Evolutionary conservation across 1,140 invertebrate species (phyloP), one percentile per base, ranked within the genome.

Genomic region (Lamellibrachia luymesi): DNA sequence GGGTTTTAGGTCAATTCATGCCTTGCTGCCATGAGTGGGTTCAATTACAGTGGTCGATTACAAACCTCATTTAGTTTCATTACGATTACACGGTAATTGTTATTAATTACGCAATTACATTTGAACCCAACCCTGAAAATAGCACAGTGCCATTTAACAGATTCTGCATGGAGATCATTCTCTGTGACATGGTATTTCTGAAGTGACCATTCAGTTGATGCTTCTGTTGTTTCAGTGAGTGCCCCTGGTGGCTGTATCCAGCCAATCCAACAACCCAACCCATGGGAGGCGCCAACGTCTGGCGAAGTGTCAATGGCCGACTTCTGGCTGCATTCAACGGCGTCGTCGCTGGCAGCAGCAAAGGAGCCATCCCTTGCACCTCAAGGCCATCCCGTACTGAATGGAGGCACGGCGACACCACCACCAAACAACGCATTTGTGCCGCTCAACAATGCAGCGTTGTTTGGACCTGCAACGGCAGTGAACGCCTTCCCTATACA

Each of bases 311-410:
- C 51, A 22, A 90, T 50, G 50, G 92, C 92, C 22, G 92, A 92
- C 52, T 92, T 92, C 92, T 92, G 92, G 92, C 92, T 92, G 17
- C 51, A 92, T 4, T 38, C 90, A 13, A 94, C 95, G 27, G 95
- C 94, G 93, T 93, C 93, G 91, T 94, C 92, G 51, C 91, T 92
- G 50, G 93, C 94, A 17, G 96, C 96, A 17, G 64, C 64, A 2
- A 93, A 80, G 96, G 98, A 94, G 97, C 97, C 1, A 97, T 97
- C 96, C 97, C 97, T 98, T 92, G 97, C 97, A 51, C 97, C 97
- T 93, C 92, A 94, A 94, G 91, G 96, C 96, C 92, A 96, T 95
- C 96, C 97, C 90, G 97, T 96, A 56, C 95, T 96, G 91, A 93
- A 94, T 92, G 93, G 94, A 64, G 91, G 93, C 92, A 94, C 94